Evolutionary conservation across 2,888 invertebrate genomes (phyloP).

Genomic region (Andrena camellia): DNA sequence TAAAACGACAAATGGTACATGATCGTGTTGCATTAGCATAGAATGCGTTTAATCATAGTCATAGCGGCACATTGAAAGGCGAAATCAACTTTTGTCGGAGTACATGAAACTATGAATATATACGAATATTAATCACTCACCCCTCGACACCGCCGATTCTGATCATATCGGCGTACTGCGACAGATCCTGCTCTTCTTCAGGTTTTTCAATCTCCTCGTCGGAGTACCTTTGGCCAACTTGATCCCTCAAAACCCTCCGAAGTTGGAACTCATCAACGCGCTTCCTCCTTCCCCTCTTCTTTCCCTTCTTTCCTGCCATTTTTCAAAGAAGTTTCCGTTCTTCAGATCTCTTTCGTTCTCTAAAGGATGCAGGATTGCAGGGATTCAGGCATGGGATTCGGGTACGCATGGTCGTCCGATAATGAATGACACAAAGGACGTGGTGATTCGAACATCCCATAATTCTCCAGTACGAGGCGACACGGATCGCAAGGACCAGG

Average conservation of each 20-base stretch:
- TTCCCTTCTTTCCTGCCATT: slow-evolving; percentile 55
- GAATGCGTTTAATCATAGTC: too few species aligned
- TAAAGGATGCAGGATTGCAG: slow-evolving; percentile 6
- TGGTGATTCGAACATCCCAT: not conserved
- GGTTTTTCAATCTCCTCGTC: not conserved
- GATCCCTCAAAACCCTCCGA: slow-evolving; percentile 66
- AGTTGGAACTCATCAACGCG: slow-evolving; percentile 70
- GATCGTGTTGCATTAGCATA: not conserved
- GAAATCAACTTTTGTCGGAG: not conserved
- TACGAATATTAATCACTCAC: slow-evolving; percentile 73
- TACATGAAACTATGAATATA: too few species aligned
- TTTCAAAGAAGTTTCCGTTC: slow-evolving; percentile 23
- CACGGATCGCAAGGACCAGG: not conserved
- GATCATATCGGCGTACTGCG: slow-evolving; percentile 70
- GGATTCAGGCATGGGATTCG: slow-evolving; percentile 9
- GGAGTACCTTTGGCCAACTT: slow-evolving; percentile 12
- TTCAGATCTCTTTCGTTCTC: not conserved
- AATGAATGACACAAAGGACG: not conserved
- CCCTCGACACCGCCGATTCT: slow-evolving; percentile 83
- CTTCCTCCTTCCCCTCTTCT: slow-evolving; percentile 29
- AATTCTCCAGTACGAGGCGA: too few species aligned
- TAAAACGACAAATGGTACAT: not conserved
- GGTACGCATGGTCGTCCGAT: not conserved
- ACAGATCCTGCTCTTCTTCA: not conserved
- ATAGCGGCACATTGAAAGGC: too few species aligned